Conservation (phyloP, 2,113 vertebrate species). For the Engystomops pustulosus region DNA sequence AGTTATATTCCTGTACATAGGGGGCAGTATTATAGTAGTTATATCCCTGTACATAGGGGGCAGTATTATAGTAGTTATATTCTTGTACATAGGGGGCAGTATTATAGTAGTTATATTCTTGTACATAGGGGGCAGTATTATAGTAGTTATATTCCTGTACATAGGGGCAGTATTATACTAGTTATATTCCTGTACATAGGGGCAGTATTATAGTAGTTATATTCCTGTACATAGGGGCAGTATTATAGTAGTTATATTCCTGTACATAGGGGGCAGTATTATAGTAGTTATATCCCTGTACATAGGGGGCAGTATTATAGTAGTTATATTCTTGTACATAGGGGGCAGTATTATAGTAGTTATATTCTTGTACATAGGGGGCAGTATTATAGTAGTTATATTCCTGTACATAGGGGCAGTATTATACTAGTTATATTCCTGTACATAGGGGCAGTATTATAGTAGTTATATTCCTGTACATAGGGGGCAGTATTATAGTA, state of each 20-base stretch:
- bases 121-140: too few relatives aligned
- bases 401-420: slow-evolving; percentile 2
- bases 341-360: not conserved
- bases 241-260: slow-evolving; percentile 9
- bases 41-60: too few relatives aligned
- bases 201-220: too few relatives aligned
- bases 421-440: slow-evolving; percentile 14
- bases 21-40: too few relatives aligned
- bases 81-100: too few relatives aligned
- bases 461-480: slow-evolving; percentile 2
- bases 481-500: slow-evolving; percentile 11
- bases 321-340: slow-evolving; percentile 4
- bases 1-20: too few relatives aligned
- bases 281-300: slow-evolving; percentile 1
- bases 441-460: slow-evolving; percentile 8
- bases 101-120: too few relatives aligned
- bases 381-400: not conserved
- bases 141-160: too few relatives aligned
- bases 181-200: too few relatives aligned
- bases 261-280: not conserved
- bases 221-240: too few relatives aligned
- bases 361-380: not conserved
- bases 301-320: not conserved
- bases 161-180: too few relatives aligned
- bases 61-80: too few relatives aligned